phyloP scores from a whole-genome alignment of 1,140 invertebrate species.

The Drosophila albomicans region DNA sequence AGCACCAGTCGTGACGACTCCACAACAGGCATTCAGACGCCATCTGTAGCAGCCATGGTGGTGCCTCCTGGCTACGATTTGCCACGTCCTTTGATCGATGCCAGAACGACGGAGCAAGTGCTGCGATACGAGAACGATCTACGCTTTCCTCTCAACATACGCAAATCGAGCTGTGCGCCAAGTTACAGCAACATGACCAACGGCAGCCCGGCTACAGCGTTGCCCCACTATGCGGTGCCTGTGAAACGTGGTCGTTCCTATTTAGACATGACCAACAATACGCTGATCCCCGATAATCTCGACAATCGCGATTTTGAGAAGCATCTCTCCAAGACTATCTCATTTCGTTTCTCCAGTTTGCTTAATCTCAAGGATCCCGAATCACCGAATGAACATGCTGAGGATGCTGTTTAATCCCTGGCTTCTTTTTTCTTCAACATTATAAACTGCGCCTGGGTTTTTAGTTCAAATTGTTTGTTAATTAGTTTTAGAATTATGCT shows the following conservation, averaged over 20 bases:
- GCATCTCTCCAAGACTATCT: conserved; percentile 81
- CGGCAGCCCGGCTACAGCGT: conserved; percentile 33
- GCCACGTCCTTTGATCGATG: conserved; percentile 75
- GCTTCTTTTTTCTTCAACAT: neutral
- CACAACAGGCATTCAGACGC: conserved; percentile 54
- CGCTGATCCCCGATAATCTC: conserved; percentile 77
- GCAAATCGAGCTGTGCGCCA: conserved; percentile 68
- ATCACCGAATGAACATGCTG: conserved; percentile 20
- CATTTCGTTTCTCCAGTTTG: conserved; percentile 82
- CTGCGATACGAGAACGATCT: conserved; percentile 83
- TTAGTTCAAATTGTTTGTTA: conserved; percentile 79
- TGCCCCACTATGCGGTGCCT: conserved; percentile 74
- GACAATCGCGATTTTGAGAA: conserved; percentile 81
- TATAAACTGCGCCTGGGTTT: conserved; percentile 55
- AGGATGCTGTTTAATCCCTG: conserved; percentile 55
- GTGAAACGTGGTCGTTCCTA: conserved; percentile 80
- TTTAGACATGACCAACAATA: conserved; percentile 82
- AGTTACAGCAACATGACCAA: conserved; percentile 74
- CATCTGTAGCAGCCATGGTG: conserved; percentile 40
- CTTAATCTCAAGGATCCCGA: conserved; percentile 80
- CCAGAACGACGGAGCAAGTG: conserved; percentile 69
- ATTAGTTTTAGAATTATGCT: conserved; percentile 75
- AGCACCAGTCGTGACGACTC: conserved; percentile 68
- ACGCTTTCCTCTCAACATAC: conserved; percentile 76
- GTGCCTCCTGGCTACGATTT: conserved; percentile 78